Evolutionary conservation across 2,113 vertebrate genomes (phyloP), one percentile per base, ranked within the genome.

Genomic region (Hippocampus mohnikei): DNA sequence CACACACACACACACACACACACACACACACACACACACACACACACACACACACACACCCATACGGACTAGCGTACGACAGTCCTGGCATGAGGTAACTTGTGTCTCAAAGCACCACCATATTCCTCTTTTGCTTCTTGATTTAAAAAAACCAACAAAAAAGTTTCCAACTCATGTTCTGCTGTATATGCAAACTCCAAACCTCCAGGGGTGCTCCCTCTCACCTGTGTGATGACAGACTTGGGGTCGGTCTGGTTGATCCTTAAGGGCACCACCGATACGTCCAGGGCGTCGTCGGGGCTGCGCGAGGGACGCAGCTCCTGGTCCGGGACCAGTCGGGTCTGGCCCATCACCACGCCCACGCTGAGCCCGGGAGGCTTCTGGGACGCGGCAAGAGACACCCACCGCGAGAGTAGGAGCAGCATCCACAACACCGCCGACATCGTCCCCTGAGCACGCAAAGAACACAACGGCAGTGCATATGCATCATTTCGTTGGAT

Each of bases 241-340:
- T 97, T 98, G 37, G 96, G 96, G 85, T 97, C 96, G 2, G 96
- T 98, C 87, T 96, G 93, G 88, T 98, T 96, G 87, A 98, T 93
- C 68, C 95, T 89, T 83, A 97, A 91, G 16, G 91, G 92, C 69
- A 96, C 94, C 72, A 96, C 94, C 10, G 94, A 94, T 78, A 96
- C 75, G 67, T 98, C 95, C 59, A 96, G 79, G 48, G 87, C 72
- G 81, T 85, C 89, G 29, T 96, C 95, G 0, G 94, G 92, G 73
- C 91, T 93, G 89, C 93, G 95, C 61, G 93, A 83, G 60, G 88
- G 89, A 56, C 91, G 91, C 74, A 97, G 90, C 44, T 96, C 94
- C 74, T 94, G 92, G 74, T 96, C 96, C 0, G 92, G 89, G 76
- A 95, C 76, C 42, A 87, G 77, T 62, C 94, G 95, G 59, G 93